These are phyloP conservation scores for Salvelinus alpinus DNA, from an alignment of 2,113 vertebrate species.

Conservation along the genomic window DNA sequence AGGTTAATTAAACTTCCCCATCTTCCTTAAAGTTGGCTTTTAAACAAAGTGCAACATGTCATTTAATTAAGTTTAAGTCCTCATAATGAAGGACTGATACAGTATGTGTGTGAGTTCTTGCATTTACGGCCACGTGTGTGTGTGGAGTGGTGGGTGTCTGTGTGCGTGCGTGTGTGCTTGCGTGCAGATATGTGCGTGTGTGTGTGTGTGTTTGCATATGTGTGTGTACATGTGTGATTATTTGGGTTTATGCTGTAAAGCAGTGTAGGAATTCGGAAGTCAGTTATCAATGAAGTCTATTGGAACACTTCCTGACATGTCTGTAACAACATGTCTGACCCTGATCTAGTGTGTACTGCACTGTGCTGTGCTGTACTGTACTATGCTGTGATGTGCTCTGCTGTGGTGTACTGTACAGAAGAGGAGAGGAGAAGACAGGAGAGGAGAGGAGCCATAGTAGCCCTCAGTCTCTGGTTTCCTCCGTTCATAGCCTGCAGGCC, in stretches of 20 bases:
- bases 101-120: slow-evolving; percentile 1
- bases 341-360: too few species aligned
- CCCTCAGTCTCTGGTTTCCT: slow-evolving; percentile 24
- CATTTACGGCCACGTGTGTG: neutral
- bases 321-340: neutral
- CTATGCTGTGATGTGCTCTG: too few species aligned
- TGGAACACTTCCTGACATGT: neutral
- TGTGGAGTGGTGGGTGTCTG: slow-evolving; percentile 13
- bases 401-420: too few species aligned
- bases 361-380: too few species aligned
- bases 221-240: too few species aligned
- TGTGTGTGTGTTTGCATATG: too few species aligned
- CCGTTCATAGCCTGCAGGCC: slow-evolving; percentile 40
- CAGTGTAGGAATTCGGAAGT: neutral
- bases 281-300: too few species aligned
- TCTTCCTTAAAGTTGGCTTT: slow-evolving; percentile 66
- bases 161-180: slow-evolving; percentile 6
- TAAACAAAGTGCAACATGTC: slow-evolving; percentile 71
- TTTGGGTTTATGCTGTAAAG: too few species aligned
- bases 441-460: slow-evolving; percentile 29
- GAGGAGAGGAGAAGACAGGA: neutral
- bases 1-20: slow-evolving; percentile 68
- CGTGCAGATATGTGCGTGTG: slow-evolving; percentile 5
- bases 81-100: slow-evolving; percentile 56
- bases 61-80: slow-evolving; percentile 64